A percentile compares a stretch with the other conserved stretches of the same genome.
phyloP scores from a whole-genome alignment of 2,113 vertebrate genomes.

The Hemichromis elongatus region DNA sequence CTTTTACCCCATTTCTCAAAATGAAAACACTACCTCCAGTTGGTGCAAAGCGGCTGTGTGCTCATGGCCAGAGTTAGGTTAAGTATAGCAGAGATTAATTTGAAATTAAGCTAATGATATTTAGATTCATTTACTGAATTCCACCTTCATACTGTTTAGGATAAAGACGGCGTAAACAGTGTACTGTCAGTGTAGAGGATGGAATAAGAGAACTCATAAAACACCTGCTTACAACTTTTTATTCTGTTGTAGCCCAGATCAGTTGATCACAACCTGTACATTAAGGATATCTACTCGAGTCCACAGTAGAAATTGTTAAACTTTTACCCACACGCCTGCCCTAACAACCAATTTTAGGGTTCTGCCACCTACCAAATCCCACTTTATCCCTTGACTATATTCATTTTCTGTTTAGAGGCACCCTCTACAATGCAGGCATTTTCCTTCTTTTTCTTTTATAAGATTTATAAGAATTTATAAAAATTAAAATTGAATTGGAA shows the following conservation, averaged over 20 bases:
- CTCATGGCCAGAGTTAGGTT: background rate
- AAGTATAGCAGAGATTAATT: background rate
- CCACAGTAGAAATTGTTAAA: background rate
- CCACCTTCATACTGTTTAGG: background rate
- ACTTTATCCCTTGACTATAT: background rate
- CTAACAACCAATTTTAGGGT: background rate
- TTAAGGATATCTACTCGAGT: background rate
- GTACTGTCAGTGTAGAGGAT: background rate
- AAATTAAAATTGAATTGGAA: background rate
- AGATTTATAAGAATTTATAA: background rate
- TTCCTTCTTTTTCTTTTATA: background rate
- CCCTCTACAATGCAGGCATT: background rate
- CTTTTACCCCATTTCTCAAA: no score
- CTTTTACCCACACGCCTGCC: background rate
- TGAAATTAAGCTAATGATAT: no score
- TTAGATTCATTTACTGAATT: no score
- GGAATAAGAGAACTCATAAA: background rate
- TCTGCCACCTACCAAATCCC: background rate
- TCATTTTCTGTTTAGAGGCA: background rate
- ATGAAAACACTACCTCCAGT: no score
- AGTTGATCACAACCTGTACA: rapidly evolving
- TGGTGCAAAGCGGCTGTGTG: background rate
- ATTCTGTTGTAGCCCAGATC: rapidly evolving
- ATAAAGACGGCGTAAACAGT: background rate
- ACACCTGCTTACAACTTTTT: background rate